Conservation (phyloP, 2,888 invertebrate genomes). For the Panopea generosa region DNA sequence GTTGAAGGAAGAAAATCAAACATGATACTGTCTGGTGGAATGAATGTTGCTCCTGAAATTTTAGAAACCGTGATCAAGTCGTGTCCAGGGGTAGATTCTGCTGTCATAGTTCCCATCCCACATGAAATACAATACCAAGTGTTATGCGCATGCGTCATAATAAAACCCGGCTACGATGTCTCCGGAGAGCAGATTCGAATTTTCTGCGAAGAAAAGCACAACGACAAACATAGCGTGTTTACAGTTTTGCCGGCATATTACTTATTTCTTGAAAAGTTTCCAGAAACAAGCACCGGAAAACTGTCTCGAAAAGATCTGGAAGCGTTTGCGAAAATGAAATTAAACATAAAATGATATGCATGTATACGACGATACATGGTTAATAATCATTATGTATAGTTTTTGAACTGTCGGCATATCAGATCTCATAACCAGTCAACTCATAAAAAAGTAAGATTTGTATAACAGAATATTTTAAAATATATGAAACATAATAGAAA, state of each 20-base stretch:
- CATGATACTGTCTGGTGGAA: constrained; percentile 38
- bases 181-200: constrained; percentile 36
- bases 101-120: constrained; percentile 51
- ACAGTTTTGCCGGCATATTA: constrained; percentile 52
- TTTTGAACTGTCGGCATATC: too few species aligned
- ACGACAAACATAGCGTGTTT: constrained; percentile 42
- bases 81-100: constrained; percentile 19
- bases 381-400: too few species aligned
- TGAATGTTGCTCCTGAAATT: constrained; percentile 34
- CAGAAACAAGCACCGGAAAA: constrained; percentile 46
- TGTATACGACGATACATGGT: too few species aligned
- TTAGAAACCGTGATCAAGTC: constrained; percentile 25
- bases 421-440: too few species aligned
- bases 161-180: constrained; percentile 34
- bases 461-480: too few species aligned
- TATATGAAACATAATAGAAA: too few species aligned
- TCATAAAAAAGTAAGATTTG: too few species aligned
- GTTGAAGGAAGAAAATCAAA: constrained; percentile 43
- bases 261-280: constrained; percentile 48
- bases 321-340: too few species aligned
- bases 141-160: constrained; percentile 61
- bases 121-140: constrained; percentile 54
- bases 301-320: constrained; percentile 12
- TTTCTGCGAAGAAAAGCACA: constrained; percentile 34
- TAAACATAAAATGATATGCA: too few species aligned